A percentile compares a stretch with the other conserved stretches of the same genome.
Evolutionary conservation across 2,113 vertebrate genomes (phyloP).

Genomic region (Antigone vipio): DNA sequence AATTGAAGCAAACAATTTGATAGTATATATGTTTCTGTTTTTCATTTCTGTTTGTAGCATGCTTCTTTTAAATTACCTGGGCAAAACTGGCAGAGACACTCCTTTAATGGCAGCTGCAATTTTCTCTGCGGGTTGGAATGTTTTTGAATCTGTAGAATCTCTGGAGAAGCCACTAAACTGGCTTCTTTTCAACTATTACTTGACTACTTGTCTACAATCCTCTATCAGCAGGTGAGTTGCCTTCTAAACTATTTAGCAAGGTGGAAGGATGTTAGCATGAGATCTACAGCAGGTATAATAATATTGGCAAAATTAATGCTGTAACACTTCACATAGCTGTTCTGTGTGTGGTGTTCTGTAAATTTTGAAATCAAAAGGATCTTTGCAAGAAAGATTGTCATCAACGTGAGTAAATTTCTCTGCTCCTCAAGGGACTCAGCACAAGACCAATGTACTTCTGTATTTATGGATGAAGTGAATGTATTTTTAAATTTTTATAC

Average conservation of each 20-base stretch:
- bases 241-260: background rate
- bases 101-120: slow-evolving; percentile 91
- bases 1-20: background rate
- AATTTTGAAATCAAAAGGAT: background rate
- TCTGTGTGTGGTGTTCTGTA: background rate
- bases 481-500: background rate
- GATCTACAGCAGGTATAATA: background rate
- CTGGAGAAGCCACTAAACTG: slow-evolving; percentile 96
- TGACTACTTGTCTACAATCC: slow-evolving; percentile 96
- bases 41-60: slow-evolving; percentile 81
- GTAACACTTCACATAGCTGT: background rate
- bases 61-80: slow-evolving; percentile 96
- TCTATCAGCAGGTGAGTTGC: slow-evolving; percentile 90
- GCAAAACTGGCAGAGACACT: slow-evolving; percentile 86
- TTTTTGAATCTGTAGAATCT: slow-evolving; percentile 91
- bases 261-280: slow-evolving; percentile 20
- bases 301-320: background rate
- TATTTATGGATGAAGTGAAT: background rate
- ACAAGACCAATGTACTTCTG: background rate
- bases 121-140: slow-evolving; percentile 97
- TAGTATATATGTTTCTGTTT: slow-evolving; percentile 2
- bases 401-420: background rate
- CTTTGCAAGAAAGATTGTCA: background rate
- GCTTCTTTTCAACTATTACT: slow-evolving; percentile 98
- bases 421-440: background rate